Base-by-base conservation (phyloP, 2,888 invertebrate species). In the Protodeltote pygarga region DNA sequence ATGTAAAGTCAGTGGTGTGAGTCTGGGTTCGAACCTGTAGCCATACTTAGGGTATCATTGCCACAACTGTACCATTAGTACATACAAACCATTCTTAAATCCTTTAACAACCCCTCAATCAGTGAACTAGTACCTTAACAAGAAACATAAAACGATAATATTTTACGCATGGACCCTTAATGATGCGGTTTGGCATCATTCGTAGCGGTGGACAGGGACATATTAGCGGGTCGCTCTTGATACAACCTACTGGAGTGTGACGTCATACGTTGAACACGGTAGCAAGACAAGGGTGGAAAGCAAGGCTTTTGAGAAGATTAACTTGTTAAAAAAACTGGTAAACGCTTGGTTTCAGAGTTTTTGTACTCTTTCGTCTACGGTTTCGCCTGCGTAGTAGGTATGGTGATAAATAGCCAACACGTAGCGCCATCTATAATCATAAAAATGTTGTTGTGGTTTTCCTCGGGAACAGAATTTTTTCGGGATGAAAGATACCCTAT, bases 181-280 rank as follows among this genome's bases (percentile, higher is more conserved):
- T 72, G 71, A 69, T 53, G 59, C 59, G 68, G 65, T 64, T 55
- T 28, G 58, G 68, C 58, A 69, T 69, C 71, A 62, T 64, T 66
- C 63, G 68, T 62, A 55, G 44, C 61, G 58, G 72, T 39, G 34
- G 79, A 79, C 79, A 79, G 69, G 71, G 69, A 79, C 62, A 73
- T 75, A 79, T 79, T 72, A 65, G 67, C 67, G 64, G 65, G 42
- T 53, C 24, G 60, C 45, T 48, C 49, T 59, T 42, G 35, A 44
- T 21, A 29, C 34, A 49, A 42, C 57, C 45, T 51, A 32, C 42
- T 51, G 47, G 49, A 17, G 21, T 33, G 25, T 52, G 66, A 58
- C 50, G 48, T 69, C 63, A 67, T 21, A 2, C 3, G 14, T 6
- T 45, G 20, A 40, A 48, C 47, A 54, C 65, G 21, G 67, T 67